Conservation (phyloP, 2,797 vertebrate genomes). For the Aratinga solstitialis region DNA sequence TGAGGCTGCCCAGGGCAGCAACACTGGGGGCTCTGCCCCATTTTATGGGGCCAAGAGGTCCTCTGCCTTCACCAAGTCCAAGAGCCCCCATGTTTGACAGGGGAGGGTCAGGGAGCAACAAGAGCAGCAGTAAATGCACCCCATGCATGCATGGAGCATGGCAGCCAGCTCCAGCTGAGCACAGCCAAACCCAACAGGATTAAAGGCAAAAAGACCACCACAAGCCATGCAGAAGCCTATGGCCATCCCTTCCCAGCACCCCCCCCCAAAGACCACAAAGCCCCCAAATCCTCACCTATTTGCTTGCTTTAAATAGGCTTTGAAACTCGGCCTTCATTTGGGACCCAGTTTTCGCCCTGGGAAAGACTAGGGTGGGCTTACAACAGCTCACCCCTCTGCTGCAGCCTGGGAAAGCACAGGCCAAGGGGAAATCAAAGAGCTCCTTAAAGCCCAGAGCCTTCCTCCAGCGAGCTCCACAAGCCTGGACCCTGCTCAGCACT, state of each 20-base stretch:
- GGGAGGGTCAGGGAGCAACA: not conserved
- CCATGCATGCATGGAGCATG: not conserved
- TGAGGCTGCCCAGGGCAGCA: not conserved
- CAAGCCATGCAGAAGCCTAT: rapidly evolving
- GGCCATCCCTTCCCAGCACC: not conserved
- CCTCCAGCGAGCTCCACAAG: not conserved
- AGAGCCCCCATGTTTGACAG: not conserved
- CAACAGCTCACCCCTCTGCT: not conserved
- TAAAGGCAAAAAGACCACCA: not conserved
- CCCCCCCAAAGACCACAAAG: rapidly evolving
- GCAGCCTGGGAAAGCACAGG: not conserved
- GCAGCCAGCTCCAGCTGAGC: not conserved
- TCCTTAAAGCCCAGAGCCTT: not conserved
- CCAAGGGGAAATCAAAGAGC: not conserved
- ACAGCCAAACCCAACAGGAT: conserved; percentile 6
- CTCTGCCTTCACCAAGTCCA: not conserved
- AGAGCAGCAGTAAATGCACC: not conserved
- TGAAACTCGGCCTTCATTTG: not conserved
- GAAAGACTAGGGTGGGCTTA: not conserved
- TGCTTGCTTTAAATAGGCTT: not conserved
- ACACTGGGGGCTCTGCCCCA: not conserved
- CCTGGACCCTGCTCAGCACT: not conserved
- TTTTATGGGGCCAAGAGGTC: not conserved
- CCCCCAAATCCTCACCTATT: not conserved
- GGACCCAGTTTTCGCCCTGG: not conserved